Evolutionary conservation across 2,797 vertebrate genomes (phyloP).

Genomic region (Hydrophis major): DNA sequence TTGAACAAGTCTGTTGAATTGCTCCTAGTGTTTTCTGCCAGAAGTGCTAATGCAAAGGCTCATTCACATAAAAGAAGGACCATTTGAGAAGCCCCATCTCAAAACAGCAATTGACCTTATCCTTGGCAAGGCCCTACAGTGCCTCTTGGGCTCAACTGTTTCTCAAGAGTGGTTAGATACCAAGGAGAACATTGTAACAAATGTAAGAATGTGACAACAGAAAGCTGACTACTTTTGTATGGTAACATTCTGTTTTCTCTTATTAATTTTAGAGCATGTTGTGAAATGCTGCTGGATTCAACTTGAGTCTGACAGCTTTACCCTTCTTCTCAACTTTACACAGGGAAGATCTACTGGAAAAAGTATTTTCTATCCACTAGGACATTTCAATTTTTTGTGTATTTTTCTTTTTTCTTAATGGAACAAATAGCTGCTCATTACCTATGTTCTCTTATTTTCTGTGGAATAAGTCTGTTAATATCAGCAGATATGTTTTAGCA

Average conservation of each 20-base stretch:
- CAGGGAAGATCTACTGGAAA: accelerated
- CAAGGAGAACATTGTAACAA: neutral
- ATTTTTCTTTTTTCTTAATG: neutral
- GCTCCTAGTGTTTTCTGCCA: neutral
- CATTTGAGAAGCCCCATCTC: neutral
- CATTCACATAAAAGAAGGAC: neutral
- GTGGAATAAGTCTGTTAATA: neutral
- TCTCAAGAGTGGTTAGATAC: neutral
- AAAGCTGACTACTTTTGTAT: neutral
- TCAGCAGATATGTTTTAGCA: neutral
- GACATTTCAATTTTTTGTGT: neutral
- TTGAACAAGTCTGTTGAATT: neutral
- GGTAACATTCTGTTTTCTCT: neutral
- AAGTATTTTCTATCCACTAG: neutral
- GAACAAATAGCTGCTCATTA: neutral
- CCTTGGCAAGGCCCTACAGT: neutral
- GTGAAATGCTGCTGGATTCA: neutral
- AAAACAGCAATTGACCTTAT: neutral
- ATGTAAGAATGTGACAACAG: neutral
- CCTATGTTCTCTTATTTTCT: neutral
- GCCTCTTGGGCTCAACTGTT: neutral
- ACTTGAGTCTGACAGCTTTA: accelerated
- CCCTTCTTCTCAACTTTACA: neutral
- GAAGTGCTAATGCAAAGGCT: neutral
- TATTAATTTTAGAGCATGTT: conserved; percentile 37